Evolutionary conservation across 2,888 invertebrate genomes (phyloP).

Genomic region (Steinernema carpocapsae): DNA sequence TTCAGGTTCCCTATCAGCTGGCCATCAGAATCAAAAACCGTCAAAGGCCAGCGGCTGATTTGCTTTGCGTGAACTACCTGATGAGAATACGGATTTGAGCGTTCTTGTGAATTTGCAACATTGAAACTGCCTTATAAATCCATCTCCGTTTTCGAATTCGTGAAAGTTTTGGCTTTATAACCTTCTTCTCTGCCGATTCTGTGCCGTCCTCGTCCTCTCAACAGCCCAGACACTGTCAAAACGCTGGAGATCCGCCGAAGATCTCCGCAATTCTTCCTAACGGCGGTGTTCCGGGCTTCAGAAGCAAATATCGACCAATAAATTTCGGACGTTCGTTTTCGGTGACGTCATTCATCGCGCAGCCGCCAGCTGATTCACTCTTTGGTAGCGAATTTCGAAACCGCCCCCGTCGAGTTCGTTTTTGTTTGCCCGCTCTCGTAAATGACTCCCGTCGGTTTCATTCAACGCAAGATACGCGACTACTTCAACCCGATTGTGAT

Average conservation of each 20-base stretch:
- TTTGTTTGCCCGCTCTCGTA: too few species aligned
- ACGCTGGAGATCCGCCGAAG: too few species aligned
- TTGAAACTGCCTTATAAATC: background rate
- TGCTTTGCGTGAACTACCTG: slow-evolving; percentile 61
- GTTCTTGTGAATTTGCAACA: background rate
- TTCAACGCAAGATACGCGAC: background rate
- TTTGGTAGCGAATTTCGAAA: too few species aligned
- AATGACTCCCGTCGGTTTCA: too few species aligned
- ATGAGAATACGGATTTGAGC: slow-evolving; percentile 53
- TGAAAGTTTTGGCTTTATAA: too few species aligned
- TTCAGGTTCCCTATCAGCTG: slow-evolving; percentile 61
- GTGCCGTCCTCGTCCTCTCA: too few species aligned
- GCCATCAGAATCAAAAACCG: slow-evolving; percentile 58
- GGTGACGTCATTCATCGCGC: too few species aligned
- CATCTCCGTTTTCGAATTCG: background rate
- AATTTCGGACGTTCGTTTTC: background rate
- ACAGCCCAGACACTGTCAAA: too few species aligned
- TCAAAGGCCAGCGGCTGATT: slow-evolving; percentile 54
- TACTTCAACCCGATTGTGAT: background rate
- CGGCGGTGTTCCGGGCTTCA: too few species aligned
- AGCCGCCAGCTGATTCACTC: background rate
- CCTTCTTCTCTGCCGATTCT: too few species aligned
- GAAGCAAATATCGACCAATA: background rate
- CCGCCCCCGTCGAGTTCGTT: too few species aligned
- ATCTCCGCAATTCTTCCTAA: too few species aligned